phyloP scores from a whole-genome alignment of 1,140 invertebrate genomes.

The Helicorthomorpha holstii region DNA sequence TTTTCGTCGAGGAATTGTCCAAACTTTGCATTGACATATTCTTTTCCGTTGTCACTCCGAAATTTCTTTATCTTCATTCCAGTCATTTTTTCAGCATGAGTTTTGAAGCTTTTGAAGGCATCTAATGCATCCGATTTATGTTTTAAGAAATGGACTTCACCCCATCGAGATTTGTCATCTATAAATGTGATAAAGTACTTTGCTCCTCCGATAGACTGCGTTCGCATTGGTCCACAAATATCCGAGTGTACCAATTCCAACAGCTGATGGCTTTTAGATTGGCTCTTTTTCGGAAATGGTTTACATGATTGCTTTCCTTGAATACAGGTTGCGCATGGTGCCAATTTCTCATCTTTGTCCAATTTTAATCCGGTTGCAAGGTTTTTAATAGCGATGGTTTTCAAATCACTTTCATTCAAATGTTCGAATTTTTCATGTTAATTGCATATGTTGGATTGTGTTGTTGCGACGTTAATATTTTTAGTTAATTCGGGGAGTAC shows the following conservation, averaged over 20 bases:
- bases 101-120: slow-evolving; percentile 22
- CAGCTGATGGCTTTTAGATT: background rate
- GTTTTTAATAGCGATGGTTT: slow-evolving; percentile 1
- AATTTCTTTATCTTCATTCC: slow-evolving; percentile 7
- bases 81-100: slow-evolving; percentile 11
- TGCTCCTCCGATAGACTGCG: slow-evolving; percentile 18
- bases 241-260: slow-evolving; percentile 15
- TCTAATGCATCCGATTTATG: slow-evolving; percentile 22
- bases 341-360: background rate
- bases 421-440: slow-evolving; percentile 5
- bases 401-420: slow-evolving; percentile 3
- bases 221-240: slow-evolving; percentile 27
- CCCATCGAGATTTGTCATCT: slow-evolving; percentile 25
- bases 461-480: background rate
- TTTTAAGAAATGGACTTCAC: slow-evolving; percentile 24
- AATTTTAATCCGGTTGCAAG: slow-evolving; percentile 1
- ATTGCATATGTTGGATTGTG: background rate
- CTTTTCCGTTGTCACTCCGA: background rate
- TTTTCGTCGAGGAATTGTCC: background rate
- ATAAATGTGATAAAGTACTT: slow-evolving; percentile 25
- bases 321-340: slow-evolving; percentile 2
- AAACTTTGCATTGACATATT: slow-evolving; percentile 10
- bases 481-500: background rate
- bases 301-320: slow-evolving; percentile 5
- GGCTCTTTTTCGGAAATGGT: background rate